Evolutionary conservation across 2,888 invertebrate genomes (phyloP), one percentile per base, ranked within the genome.

Genomic region (Carcina quercana): DNA sequence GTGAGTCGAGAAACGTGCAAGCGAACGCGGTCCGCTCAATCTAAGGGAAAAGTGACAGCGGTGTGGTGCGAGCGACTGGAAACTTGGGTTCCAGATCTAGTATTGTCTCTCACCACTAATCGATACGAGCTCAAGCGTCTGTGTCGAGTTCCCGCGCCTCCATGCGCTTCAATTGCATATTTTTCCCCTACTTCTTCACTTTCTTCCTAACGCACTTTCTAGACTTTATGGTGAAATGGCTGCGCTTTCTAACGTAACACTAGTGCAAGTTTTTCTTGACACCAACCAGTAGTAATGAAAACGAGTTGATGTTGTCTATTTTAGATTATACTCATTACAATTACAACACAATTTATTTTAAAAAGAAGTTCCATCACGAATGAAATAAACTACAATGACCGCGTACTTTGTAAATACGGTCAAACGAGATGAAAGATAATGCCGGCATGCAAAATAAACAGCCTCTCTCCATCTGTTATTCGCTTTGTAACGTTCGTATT

Each of bases 121-220:
- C 19, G 6, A 22, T 26, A 28, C 31, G 19, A 15, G 15, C 7
- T 17, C 19, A n/a, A 8, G 20, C 15, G 25, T 25, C n/a, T n/a
- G 24, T 12, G 10, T 11, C 26, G 45, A 45, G 55, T 62, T 71
- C 72, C 65, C 68, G 68, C 66, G 53, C 45, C 59, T 59, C 56
- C 53, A 50, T 65, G 66, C 62, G 65, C 56, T 63, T 60, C 59
- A 57, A 61, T 59, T 67, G 71, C 68, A 70, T 58, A 50, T 56
- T 75, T 76, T 79, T 70, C 64, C 64, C 68, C 67, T 70, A 67
- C 68, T 75, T 78, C 72, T 76, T 82, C 80, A 83, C 83, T 83
- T 83, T 83, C 82, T 80, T 82, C 74, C 64, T 64, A 66, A 75
- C 8, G 24, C 73, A 82, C 83, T 83, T 82, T 83, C 82, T 82